Percentiles rank a stretch among this genome's conserved stretches.
Conservation (phyloP, 2,797 vertebrate genomes). For the Channallabes apus region DNA sequence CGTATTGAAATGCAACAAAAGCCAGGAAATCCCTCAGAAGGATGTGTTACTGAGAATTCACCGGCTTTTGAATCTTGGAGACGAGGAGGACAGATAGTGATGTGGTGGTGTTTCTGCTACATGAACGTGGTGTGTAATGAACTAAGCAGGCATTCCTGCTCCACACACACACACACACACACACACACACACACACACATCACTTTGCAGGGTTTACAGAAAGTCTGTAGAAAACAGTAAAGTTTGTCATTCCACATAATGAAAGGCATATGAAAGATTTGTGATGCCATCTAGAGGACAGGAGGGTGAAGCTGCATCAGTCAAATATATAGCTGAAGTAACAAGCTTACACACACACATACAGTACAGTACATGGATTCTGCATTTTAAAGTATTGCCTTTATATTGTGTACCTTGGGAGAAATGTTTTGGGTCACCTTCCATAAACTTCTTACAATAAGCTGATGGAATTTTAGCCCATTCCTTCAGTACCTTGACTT, state of each 20-base stretch:
- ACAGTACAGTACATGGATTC: no score
- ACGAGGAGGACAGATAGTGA: neutral
- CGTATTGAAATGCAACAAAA: constrained; percentile 37
- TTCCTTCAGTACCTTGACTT: no score
- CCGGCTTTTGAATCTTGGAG: neutral
- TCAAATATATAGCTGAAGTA: no score
- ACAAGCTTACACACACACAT: no score
- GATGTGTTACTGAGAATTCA: neutral
- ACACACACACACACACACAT: no score
- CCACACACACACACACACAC: no score
- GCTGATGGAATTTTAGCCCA: no score
- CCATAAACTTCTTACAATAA: no score
- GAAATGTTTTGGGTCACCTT: no score
- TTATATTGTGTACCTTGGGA: no score
- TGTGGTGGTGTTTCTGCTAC: neutral
- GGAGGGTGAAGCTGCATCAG: neutral
- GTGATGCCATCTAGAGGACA: neutral
- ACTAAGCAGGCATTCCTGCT: neutral
- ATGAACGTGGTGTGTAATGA: neutral
- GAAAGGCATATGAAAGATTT: neutral
- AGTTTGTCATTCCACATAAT: neutral
- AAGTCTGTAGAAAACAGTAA: neutral
- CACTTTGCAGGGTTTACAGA: neutral
- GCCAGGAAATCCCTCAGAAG: constrained; percentile 43
- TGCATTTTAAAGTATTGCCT: no score